Evolutionary conservation across 2,113 vertebrate genomes (phyloP).

Genomic region (Gallinago jamesoni): DNA sequence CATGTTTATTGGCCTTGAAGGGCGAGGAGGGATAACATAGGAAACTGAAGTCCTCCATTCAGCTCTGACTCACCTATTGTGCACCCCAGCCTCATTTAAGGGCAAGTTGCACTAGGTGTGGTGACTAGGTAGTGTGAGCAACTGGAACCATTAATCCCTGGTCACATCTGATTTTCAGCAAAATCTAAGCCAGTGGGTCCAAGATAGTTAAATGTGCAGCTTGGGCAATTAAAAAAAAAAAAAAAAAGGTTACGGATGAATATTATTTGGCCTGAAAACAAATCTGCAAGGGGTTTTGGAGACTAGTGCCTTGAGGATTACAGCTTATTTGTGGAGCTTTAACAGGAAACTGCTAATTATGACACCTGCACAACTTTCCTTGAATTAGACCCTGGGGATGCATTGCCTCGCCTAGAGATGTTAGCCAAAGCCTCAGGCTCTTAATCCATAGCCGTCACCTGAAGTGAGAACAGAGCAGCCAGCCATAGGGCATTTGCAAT

Average conservation of each 20-base stretch:
- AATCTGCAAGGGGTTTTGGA: conserved; percentile 59
- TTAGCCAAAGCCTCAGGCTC: conserved; percentile 19
- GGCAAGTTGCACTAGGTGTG: not conserved
- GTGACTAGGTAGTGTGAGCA: not conserved
- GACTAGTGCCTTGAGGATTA: conserved; percentile 65
- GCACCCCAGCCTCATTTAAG: not conserved
- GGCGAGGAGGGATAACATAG: conserved; percentile 19
- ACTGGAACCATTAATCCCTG: conserved; percentile 36
- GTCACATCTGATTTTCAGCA: conserved; percentile 39
- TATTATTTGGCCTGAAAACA: conserved; percentile 70
- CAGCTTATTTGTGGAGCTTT: conserved; percentile 64
- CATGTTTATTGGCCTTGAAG: conserved; percentile 64
- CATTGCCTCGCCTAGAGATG: conserved; percentile 21
- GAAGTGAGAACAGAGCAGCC: conserved; percentile 10
- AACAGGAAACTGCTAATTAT: conserved; percentile 78
- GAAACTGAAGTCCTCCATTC: not conserved
- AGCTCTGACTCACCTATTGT: conserved; percentile 9
- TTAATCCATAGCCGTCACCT: conserved; percentile 5
- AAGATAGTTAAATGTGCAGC: conserved; percentile 59
- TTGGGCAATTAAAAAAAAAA: conserved; percentile 55
- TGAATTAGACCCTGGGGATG: conserved; percentile 62
- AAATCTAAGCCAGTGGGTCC: conserved; percentile 26
- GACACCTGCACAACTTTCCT: conserved; percentile 64
- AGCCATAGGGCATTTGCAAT: conserved; percentile 29
- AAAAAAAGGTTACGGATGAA: conserved; percentile 47